Percentiles rank a stretch among this genome's conserved stretches.
Evolutionary conservation across 1,140 invertebrate genomes (phyloP).

Genomic region (Drosophila teissieri): DNA sequence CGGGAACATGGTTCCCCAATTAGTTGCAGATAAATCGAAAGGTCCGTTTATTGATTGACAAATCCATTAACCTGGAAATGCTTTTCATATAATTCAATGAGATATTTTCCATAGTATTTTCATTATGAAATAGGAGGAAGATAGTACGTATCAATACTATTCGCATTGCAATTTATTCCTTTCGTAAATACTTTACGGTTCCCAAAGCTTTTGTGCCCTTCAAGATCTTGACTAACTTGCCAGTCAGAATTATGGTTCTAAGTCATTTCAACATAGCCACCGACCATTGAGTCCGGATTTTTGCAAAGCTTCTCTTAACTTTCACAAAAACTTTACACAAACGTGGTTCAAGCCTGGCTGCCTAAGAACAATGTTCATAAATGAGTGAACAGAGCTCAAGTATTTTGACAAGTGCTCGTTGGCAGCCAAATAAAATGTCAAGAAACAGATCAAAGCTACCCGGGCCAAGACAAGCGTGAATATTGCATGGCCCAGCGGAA

Average conservation of each 20-base stretch:
- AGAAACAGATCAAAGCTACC: slow-evolving; percentile 69
- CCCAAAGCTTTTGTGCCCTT: background rate
- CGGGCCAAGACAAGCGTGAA: slow-evolving; percentile 74
- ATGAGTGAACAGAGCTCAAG: slow-evolving; percentile 59
- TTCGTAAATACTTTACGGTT: background rate
- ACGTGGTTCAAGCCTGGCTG: slow-evolving; percentile 48
- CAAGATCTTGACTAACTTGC: background rate
- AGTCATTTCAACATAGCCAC: slow-evolving; percentile 10
- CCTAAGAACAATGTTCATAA: slow-evolving; percentile 61
- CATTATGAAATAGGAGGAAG: background rate
- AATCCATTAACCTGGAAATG: slow-evolving; percentile 37
- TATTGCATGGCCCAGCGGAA: slow-evolving; percentile 69
- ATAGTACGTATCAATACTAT: too few species aligned
- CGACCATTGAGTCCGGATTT: slow-evolving; percentile 5
- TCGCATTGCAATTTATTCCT: too few species aligned
- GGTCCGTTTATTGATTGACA: slow-evolving; percentile 29
- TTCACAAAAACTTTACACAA: slow-evolving; percentile 57
- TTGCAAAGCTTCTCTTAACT: slow-evolving; percentile 17
- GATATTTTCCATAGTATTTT: too few species aligned
- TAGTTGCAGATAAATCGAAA: slow-evolving; percentile 48
- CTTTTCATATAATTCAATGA: slow-evolving; percentile 21
- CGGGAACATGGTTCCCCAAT: slow-evolving; percentile 38
- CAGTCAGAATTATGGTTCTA: slow-evolving; percentile 9
- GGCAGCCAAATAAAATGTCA: slow-evolving; percentile 67
- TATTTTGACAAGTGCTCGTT: slow-evolving; percentile 71